These are phyloP conservation scores for Halotydeus destructor DNA, from an alignment of 1,140 invertebrate genomes.

Conservation along the genomic window DNA sequence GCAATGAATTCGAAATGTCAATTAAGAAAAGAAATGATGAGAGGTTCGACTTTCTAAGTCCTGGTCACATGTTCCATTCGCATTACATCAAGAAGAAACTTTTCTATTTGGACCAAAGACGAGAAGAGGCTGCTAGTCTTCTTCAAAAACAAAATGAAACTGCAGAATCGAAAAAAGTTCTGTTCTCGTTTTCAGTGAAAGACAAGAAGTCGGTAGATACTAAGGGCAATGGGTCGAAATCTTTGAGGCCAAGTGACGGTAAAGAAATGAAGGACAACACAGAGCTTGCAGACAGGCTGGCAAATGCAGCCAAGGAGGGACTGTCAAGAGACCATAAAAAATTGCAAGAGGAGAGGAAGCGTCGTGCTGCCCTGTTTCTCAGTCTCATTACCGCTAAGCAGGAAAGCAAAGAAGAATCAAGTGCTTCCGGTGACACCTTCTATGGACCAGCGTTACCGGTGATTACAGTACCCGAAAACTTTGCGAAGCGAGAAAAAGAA, in stretches of 20 bases:
- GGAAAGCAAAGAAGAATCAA: neutral
- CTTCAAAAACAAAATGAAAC: neutral
- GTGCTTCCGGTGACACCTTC: neutral
- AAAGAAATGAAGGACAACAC: conserved; percentile 14
- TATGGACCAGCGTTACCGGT: conserved; percentile 8
- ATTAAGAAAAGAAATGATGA: conserved; percentile 22
- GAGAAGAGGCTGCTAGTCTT: neutral
- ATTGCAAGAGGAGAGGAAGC: conserved; percentile 45
- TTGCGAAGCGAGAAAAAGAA: too few relatives aligned
- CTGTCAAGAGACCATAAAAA: conserved; percentile 34
- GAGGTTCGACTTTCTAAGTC: conserved; percentile 55
- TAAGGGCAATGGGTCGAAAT: conserved; percentile 10
- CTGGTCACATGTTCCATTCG: conserved; percentile 43
- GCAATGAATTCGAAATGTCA: conserved; percentile 56
- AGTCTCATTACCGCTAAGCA: conserved; percentile 21
- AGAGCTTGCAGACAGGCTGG: conserved; percentile 22
- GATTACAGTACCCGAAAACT: too few relatives aligned
- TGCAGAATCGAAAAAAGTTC: neutral
- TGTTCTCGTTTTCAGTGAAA: neutral
- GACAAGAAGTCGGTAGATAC: conserved; percentile 3
- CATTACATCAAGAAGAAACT: conserved; percentile 35
- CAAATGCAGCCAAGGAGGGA: conserved; percentile 1
- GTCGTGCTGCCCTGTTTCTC: conserved; percentile 29
- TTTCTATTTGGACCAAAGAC: conserved; percentile 6
- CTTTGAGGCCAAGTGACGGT: neutral